A percentile compares a stretch with the other conserved stretches of the same genome.
Evolutionary conservation across 37 sponge, comb jelly and placozoan species (phyloP).

Genomic region (Mnemiopsis leidyi): DNA sequence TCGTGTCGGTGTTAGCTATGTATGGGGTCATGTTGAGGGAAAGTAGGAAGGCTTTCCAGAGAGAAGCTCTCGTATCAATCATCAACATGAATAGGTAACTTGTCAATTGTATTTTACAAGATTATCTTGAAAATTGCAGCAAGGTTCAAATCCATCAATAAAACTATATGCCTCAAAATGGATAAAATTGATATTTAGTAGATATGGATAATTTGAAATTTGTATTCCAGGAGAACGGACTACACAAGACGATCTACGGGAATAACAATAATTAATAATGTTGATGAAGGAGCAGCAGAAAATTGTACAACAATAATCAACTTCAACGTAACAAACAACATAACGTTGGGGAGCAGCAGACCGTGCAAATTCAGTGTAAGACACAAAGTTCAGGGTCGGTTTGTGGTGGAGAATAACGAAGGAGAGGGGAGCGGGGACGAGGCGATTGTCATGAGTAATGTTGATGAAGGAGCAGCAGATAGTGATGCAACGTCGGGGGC

Average conservation of each 20-base stretch:
- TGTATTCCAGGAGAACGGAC: neutral
- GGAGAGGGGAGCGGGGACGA: too few species aligned
- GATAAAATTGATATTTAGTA: too few species aligned
- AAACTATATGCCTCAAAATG: too few species aligned
- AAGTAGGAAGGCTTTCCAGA: slow-evolving; percentile 52
- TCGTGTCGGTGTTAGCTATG: neutral
- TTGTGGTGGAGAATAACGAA: too few species aligned
- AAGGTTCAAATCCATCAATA: too few species aligned
- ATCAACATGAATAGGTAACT: neutral
- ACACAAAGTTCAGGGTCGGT: neutral
- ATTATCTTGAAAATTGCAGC: too few species aligned
- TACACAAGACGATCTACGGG: neutral
- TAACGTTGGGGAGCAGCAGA: neutral
- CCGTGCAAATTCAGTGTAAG: neutral
- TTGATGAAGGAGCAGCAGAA: too few species aligned
- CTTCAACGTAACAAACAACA: neutral
- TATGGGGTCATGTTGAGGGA: slow-evolving; percentile 51
- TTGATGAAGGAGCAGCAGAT: neutral
- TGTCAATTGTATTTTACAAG: neutral
- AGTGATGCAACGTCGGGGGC: neutral
- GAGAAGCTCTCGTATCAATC: neutral
- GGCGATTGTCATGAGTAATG: neutral
- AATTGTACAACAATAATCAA: neutral
- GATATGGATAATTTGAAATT: too few species aligned
- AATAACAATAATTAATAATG: neutral